These are phyloP conservation scores for Notodonta dromedarius DNA, from an alignment of 2,888 invertebrate genomes.

Conservation along the genomic window DNA sequence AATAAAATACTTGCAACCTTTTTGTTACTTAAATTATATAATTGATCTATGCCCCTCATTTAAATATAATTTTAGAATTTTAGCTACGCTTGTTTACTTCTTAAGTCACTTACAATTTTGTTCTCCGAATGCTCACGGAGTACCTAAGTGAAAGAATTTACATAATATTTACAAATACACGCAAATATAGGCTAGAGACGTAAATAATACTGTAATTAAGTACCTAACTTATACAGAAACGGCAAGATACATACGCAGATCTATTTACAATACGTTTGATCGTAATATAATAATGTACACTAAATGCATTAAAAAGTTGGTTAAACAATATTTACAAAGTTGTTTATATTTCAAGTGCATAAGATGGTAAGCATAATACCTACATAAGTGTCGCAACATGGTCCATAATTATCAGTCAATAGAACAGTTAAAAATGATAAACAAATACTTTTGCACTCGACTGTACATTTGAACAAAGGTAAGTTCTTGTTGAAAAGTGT, in stretches of 20 bases:
- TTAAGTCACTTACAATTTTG: conserved; percentile 7
- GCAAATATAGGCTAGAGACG: conserved; percentile 32
- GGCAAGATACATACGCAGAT: conserved; percentile 58
- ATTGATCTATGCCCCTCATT: background rate
- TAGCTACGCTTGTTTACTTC: background rate
- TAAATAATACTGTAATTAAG: conserved; percentile 65
- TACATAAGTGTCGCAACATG: conserved; percentile 14
- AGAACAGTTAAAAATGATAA: background rate
- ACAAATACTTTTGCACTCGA: background rate
- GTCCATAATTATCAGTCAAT: conserved; percentile 7
- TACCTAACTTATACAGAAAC: conserved; percentile 45
- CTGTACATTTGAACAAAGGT: too few species aligned
- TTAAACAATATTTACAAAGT: conserved; percentile 37
- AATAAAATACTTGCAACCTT: background rate
- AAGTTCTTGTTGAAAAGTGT: too few species aligned
- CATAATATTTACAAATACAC: conserved; percentile 39
- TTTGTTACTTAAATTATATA: too few species aligned
- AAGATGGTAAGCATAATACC: conserved; percentile 16
- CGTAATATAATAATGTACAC: conserved; percentile 23
- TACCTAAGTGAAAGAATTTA: conserved; percentile 24
- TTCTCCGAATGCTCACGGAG: conserved; percentile 24
- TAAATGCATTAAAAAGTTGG: conserved; percentile 17
- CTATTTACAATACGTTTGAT: conserved; percentile 57
- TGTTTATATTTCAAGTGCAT: conserved; percentile 36
- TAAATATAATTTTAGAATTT: background rate